These are phyloP conservation scores for Schizopygopsis malacanthus DNA, from an alignment of 2,797 vertebrate species.

Conservation along the genomic window DNA sequence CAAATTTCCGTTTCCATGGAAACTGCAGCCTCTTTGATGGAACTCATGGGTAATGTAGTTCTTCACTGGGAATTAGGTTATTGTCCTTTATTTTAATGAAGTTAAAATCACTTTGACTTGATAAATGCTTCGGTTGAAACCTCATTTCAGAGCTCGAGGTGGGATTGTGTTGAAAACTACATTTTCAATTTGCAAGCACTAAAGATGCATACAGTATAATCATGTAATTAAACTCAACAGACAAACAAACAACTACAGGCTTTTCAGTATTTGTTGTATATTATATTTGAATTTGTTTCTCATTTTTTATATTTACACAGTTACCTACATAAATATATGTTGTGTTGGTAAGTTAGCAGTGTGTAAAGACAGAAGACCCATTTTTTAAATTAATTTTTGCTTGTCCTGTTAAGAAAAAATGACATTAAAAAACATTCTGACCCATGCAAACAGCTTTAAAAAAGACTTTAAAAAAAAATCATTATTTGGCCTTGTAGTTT, in stretches of 20 bases:
- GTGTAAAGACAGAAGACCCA: too few relatives aligned
- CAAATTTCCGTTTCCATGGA: neutral
- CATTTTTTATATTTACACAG: too few relatives aligned
- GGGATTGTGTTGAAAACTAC: neutral
- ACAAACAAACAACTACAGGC: neutral
- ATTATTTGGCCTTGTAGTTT: neutral
- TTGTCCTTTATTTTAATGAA: neutral
- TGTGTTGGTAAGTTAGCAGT: too few relatives aligned
- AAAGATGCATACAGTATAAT: too few relatives aligned
- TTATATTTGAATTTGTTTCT: neutral
- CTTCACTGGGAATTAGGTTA: neutral
- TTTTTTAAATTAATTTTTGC: neutral
- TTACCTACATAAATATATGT: too few relatives aligned
- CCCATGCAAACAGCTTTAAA: too few relatives aligned
- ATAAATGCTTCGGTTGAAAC: too few relatives aligned
- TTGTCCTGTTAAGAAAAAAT: neutral
- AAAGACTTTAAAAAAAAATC: too few relatives aligned
- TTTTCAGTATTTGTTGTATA: neutral
- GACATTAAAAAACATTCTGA: neutral
- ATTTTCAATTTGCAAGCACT: neutral
- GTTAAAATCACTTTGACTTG: neutral
- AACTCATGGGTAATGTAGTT: constrained; percentile 22
- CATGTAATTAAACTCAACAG: neutral
- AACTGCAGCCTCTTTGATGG: neutral
- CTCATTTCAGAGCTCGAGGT: neutral